Percentiles rank a stretch among this genome's conserved stretches.
These are phyloP conservation scores for Nyctalus aviator DNA, from an alignment of 2,797 vertebrate genomes.

Conservation along the genomic window DNA sequence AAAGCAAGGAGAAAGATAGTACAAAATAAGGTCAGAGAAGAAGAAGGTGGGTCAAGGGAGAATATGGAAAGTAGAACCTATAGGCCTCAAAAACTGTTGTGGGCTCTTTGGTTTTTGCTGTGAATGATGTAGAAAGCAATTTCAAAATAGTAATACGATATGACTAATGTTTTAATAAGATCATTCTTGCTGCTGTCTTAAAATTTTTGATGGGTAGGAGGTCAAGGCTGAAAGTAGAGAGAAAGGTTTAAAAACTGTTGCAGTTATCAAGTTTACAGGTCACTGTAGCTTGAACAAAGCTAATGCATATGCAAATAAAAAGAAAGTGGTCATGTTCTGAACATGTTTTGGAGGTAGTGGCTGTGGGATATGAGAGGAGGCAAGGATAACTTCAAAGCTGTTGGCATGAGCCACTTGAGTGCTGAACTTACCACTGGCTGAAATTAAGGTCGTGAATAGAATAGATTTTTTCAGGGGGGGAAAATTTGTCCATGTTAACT, in stretches of 20 bases:
- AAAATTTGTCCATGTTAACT: not conserved
- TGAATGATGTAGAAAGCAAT: not conserved
- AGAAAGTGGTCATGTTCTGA: not conserved
- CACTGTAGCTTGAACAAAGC: not conserved
- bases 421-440: not conserved
- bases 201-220: not conserved
- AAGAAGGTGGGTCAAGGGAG: not conserved
- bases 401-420: not conserved
- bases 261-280: constrained; percentile 15
- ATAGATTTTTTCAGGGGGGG: not conserved
- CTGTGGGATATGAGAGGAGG: not conserved
- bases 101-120: not conserved
- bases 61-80: not conserved
- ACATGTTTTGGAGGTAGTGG: constrained; percentile 12
- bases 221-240: constrained; percentile 14
- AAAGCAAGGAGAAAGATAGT: not conserved
- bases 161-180: not conserved
- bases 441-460: not conserved
- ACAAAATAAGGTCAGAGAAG: not conserved
- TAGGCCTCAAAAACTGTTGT: not conserved
- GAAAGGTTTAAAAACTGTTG: not conserved
- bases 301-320: not conserved
- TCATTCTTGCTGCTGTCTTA: not conserved
- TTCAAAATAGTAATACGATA: not conserved
- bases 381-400: not conserved